Conservation (phyloP, 1,140 invertebrate species). For the Achatina immaculata region DNA sequence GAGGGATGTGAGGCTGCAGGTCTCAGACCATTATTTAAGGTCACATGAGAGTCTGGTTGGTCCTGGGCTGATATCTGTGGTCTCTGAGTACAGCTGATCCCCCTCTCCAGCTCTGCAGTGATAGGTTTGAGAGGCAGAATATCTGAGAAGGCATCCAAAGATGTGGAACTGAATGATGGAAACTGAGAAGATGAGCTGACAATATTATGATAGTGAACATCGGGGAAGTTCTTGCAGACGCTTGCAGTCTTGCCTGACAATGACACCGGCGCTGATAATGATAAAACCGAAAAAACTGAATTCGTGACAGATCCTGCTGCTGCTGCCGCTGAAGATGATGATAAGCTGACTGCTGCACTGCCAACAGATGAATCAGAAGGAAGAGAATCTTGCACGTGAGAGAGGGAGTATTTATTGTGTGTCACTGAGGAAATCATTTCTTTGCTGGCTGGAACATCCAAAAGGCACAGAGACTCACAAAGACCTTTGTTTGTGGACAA, state of each 20-base stretch:
- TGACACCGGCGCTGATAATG: not conserved
- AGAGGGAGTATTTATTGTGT: not conserved
- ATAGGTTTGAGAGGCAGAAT: slow-evolving; percentile 36
- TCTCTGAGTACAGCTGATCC: slow-evolving; percentile 21
- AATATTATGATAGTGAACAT: not conserved
- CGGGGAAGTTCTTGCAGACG: slow-evolving; percentile 25
- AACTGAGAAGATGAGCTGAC: slow-evolving; percentile 13
- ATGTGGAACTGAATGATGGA: slow-evolving; percentile 26
- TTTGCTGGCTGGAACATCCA: slow-evolving; percentile 12
- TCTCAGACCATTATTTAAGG: slow-evolving; percentile 4
- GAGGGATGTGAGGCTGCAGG: too few species aligned
- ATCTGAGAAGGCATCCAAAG: slow-evolving; percentile 31
- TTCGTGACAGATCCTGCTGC: too few species aligned
- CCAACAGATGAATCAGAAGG: slow-evolving; percentile 1
- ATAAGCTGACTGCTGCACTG: not conserved
- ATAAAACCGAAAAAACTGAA: too few species aligned
- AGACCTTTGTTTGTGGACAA: slow-evolving; percentile 13
- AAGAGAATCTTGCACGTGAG: slow-evolving; percentile 6
- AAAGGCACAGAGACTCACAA: not conserved
- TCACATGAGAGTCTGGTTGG: slow-evolving; percentile 21
- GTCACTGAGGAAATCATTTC: not conserved
- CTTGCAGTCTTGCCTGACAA: not conserved
- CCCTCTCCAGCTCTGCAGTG: slow-evolving; percentile 30
- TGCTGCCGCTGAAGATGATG: too few species aligned
- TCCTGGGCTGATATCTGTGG: slow-evolving; percentile 1